Base-by-base conservation (phyloP, 2,797 vertebrate species). In the Acanthopagrus latus region DNA sequence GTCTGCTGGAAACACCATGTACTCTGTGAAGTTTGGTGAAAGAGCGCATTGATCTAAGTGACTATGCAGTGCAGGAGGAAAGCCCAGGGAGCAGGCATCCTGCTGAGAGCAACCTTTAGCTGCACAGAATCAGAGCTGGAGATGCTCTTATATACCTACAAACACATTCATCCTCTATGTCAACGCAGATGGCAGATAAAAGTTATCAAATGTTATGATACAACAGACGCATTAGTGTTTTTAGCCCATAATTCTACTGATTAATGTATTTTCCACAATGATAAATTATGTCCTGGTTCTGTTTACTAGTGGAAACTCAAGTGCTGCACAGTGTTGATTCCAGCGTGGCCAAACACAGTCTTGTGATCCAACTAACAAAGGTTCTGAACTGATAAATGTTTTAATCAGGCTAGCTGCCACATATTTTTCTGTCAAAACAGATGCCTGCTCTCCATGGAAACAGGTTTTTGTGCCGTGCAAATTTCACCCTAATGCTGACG, bases 1-100 rank as follows among this genome's bases (percentile, higher is more conserved):
- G 74, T 86, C 84, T 84, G 81, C 84, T 70, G 74, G 81, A 93
- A 93, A 93, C 91, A 92, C 76, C 74, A 41, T 87, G 88, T 86
- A 85, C 84, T 83, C 87, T 91, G 89, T 92, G 88, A 91, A 91
- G 88, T 85, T 70, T 7, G 23, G 77, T 88, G 90, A 93, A 92
- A 92, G 89, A 89, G 79, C 20, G 13, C 86, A 94, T 93, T 94
- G 92, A 95, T 93, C 86, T 83, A 60, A 73, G 80, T 72, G 77
- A 89, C 85, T 81, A 68, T 90, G 82, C 72, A 71, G 72, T 84
- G 84, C 80, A 78, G 73, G 63, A 85, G 80, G 87, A 82, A 88
- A 84, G 77, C 81, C 67, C 62, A 71, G 85, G 84, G 83, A 89
- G 79, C 21, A 43, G 71, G 69, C 38, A 55, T 81, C 88, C 86